Conservation (phyloP, 2,113 vertebrate genomes). For the Brachyistius frenatus region DNA sequence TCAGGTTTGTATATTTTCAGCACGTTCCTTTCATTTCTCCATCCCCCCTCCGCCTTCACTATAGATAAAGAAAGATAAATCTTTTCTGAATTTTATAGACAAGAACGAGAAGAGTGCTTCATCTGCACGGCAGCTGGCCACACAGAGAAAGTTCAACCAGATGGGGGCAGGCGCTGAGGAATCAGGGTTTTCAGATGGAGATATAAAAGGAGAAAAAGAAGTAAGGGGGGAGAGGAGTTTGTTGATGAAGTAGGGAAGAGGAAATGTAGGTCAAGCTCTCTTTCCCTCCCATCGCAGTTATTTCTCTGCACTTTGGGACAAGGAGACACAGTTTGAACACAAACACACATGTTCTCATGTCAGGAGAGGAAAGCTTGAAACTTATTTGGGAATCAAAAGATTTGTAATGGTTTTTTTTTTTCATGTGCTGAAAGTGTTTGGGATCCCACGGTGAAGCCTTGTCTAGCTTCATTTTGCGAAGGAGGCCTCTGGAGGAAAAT, state of each 20-base stretch:
- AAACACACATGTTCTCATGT: slow-evolving; percentile 48
- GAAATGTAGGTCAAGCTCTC: slow-evolving; percentile 68
- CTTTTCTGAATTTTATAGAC: slow-evolving; percentile 38
- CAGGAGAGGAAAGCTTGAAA: slow-evolving; percentile 4
- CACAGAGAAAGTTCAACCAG: not conserved
- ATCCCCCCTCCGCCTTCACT: not conserved
- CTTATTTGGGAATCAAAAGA: not conserved
- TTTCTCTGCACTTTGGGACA: slow-evolving; percentile 35
- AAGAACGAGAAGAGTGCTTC: slow-evolving; percentile 45
- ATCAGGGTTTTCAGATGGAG: slow-evolving; percentile 1
- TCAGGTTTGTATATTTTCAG: slow-evolving; percentile 67
- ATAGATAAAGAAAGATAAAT: not conserved
- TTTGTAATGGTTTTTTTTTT: slow-evolving; percentile 19
- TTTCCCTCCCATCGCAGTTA: slow-evolving; percentile 19
- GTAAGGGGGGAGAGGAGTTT: not conserved
- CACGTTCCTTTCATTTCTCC: not conserved
- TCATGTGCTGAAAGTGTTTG: not conserved
- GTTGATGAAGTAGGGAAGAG: slow-evolving; percentile 31
- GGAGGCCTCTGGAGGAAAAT: slow-evolving; percentile 35
- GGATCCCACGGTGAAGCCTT: slow-evolving; percentile 5
- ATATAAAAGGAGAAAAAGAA: slow-evolving; percentile 5
- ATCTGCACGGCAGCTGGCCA: slow-evolving; percentile 64
- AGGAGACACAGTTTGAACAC: slow-evolving; percentile 34
- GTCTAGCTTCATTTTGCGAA: slow-evolving; percentile 14
- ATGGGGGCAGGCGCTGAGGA: not conserved